A percentile compares a stretch with the other conserved stretches of the same genome.
Evolutionary conservation across 64 coral and sea anemone genomes (phyloP).

Genomic region (Porites lutea): DNA sequence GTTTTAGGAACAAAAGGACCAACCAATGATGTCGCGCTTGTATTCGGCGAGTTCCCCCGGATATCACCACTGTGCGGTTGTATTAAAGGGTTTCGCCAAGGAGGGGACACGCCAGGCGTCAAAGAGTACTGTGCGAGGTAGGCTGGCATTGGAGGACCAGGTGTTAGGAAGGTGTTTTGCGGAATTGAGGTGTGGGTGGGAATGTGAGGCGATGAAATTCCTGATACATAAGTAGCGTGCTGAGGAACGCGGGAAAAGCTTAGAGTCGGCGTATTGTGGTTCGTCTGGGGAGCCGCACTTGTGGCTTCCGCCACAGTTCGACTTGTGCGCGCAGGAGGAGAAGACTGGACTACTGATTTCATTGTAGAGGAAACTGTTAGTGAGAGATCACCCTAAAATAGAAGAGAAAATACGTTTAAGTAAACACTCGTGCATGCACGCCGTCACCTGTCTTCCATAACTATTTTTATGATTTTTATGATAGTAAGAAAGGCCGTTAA

Average conservation of each 20-base stretch:
- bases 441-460: too few species aligned
- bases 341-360: neutral
- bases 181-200: neutral
- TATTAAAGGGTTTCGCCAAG: neutral
- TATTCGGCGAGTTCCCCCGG: neutral
- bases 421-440: too few species aligned
- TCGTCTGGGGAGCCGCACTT: neutral
- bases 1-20: conserved; percentile 26
- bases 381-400: neutral
- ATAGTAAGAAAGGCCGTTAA: too few species aligned
- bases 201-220: neutral
- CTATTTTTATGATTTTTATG: too few species aligned
- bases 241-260: neutral
- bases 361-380: neutral
- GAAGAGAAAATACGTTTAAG: neutral
- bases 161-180: neutral
- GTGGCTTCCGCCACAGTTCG: neutral
- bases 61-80: neutral
- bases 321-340: neutral
- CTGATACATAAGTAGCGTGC: neutral
- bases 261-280: neutral
- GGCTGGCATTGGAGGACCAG: neutral
- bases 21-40: neutral
- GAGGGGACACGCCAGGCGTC: conserved; percentile 3
- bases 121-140: conserved; percentile 5